Base-by-base conservation (phyloP, 2,888 invertebrate genomes). In the Parasteatoda lunata region DNA sequence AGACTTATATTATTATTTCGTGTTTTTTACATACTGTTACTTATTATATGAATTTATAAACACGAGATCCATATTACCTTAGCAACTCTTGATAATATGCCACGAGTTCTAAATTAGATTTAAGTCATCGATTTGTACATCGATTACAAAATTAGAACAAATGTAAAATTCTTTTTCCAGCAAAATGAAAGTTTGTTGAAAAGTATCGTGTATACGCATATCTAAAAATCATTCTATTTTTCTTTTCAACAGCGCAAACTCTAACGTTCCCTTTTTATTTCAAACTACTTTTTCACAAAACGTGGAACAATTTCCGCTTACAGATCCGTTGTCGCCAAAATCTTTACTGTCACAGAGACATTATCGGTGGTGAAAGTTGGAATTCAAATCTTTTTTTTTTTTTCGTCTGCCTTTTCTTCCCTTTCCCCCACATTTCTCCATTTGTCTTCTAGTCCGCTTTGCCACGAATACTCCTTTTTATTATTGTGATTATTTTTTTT, bases 311-410 rank as follows among this genome's bases (percentile, higher is more conserved):
- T 83, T 83, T 77, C 83, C 76, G 82, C 76, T 49, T 45, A 69
- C 59, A 65, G 82, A 82, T 82, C 76, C 71, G 83, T 77, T 83
- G 83, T 83, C 83, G 71, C 65, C 51, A 77, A 83, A 82, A 83
- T 83, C 83, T 83, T 83, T 83, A 83, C 83, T 77, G 83, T 77
- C 83, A 83, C 77, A 52, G 65, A 83, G 83, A 83, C 83, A 83
- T 83, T 83, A 83, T 83, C 77, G 83, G 70, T 49, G 83, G 71
- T 77, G 83, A 72, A 83, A 77, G 76, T 83, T 77, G 83, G 83
- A 83, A 83, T 83, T 83, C 83, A 77, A 83, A 83, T 83, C 45
- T 69, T 49, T 68, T 81, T 81, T 45, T 59, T 78, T 71, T 48
- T 64, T 30, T 13, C 48, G 72, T 75, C 73, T 80, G 65, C 45